Evolutionary conservation across 2,113 vertebrate genomes (phyloP).

Genomic region (Podocnemis expansa): DNA sequence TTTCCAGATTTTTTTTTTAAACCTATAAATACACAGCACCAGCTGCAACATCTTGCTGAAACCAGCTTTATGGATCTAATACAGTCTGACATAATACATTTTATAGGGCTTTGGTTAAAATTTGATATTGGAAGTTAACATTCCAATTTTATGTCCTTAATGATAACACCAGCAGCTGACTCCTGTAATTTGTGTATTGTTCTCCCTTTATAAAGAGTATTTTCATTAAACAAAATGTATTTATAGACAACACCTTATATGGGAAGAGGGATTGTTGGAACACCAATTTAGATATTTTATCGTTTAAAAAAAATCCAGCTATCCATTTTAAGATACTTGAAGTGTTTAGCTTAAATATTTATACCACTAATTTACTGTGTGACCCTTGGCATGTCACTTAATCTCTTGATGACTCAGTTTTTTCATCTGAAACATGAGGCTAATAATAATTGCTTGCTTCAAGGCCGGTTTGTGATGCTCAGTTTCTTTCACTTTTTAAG

Average conservation of each 20-base stretch:
- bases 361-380: accelerated
- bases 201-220: neutral
- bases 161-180: constrained; percentile 34
- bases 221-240: constrained; percentile 43
- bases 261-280: constrained; percentile 50
- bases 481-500: accelerated
- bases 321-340: neutral
- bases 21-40: constrained; percentile 70
- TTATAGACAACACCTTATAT: constrained; percentile 55
- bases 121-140: constrained; percentile 60
- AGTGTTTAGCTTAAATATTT: neutral
- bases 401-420: neutral
- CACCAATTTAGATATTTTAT: constrained; percentile 42
- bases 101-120: constrained; percentile 82
- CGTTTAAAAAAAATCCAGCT: neutral
- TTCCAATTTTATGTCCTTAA: constrained; percentile 12
- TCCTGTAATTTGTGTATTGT: neutral
- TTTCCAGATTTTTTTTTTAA: constrained; percentile 34
- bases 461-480: accelerated
- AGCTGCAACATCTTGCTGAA: constrained; percentile 84
- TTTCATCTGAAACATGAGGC: neutral
- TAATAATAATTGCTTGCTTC: neutral
- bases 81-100: constrained; percentile 85
- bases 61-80: constrained; percentile 80
- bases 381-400: neutral